A percentile compares a stretch with the other conserved stretches of the same genome.
phyloP scores from a whole-genome alignment of 2,888 invertebrate species.

The Nomada fabriciana region DNA sequence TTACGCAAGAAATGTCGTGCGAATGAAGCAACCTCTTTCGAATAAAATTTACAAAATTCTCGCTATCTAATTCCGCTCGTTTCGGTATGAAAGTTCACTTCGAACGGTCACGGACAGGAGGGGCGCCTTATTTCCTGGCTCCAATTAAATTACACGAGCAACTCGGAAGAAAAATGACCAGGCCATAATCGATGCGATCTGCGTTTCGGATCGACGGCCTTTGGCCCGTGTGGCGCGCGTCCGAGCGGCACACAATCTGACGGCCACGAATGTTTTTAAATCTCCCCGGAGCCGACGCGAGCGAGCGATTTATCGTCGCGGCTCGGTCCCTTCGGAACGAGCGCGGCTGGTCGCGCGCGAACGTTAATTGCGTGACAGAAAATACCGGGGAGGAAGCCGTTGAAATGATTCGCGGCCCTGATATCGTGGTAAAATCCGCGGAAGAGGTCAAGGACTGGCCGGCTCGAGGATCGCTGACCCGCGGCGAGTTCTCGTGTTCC shows the following conservation, averaged over 20 bases:
- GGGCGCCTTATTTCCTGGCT: neutral
- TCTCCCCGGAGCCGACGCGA: conserved; percentile 64
- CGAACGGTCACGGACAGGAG: too few species aligned
- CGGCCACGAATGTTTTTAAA: conserved; percentile 73
- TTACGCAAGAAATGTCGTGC: neutral
- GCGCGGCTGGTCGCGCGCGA: conserved; percentile 56
- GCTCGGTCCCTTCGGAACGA: conserved; percentile 63
- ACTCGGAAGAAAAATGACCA: conserved; percentile 40
- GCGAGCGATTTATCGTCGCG: conserved; percentile 67
- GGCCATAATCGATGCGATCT: conserved; percentile 57
- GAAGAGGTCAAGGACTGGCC: conserved; percentile 61
- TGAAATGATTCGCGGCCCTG: conserved; percentile 62
- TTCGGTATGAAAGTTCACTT: too few species aligned
- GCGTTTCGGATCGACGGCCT: conserved; percentile 22
- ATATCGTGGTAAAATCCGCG: conserved; percentile 47
- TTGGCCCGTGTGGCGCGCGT: conserved; percentile 44
- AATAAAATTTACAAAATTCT: too few species aligned
- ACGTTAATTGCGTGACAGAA: conserved; percentile 73
- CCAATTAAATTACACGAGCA: neutral
- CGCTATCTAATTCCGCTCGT: too few species aligned
- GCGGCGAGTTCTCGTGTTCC: neutral
- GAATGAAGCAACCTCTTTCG: neutral
- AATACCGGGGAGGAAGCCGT: conserved; percentile 53
- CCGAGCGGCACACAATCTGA: conserved; percentile 45
- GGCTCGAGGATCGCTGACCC: conserved; percentile 55